These are phyloP conservation scores for Helobdella robusta DNA, from an alignment of 2,888 invertebrate species.

Conservation along the genomic window DNA sequence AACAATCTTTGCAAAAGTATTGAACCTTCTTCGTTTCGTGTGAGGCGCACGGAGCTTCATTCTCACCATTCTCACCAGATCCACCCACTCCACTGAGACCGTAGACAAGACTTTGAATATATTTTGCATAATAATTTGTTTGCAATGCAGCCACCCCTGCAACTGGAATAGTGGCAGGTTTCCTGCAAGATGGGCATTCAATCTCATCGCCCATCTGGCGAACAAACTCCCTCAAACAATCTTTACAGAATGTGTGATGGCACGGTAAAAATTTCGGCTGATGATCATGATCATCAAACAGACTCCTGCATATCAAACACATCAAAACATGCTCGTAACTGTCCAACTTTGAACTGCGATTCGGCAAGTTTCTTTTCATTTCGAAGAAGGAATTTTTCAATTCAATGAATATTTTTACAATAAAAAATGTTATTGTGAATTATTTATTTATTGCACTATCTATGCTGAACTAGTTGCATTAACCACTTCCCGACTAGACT, in stretches of 20 bases:
- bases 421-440: neutral
- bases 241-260: conserved; percentile 48
- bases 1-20: conserved; percentile 19
- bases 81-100: conserved; percentile 18
- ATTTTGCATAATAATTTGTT: conserved; percentile 37
- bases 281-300: conserved; percentile 45
- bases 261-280: conserved; percentile 48
- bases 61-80: conserved; percentile 1
- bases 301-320: conserved; percentile 47
- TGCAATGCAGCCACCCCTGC: conserved; percentile 37
- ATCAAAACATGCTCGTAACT: conserved; percentile 37
- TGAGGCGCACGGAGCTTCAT: conserved; percentile 1
- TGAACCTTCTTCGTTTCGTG: conserved; percentile 13
- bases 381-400: neutral
- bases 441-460: neutral
- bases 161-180: conserved; percentile 35
- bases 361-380: conserved; percentile 13
- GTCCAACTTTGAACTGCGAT: conserved; percentile 21
- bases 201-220: conserved; percentile 36
- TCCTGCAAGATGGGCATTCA: conserved; percentile 37
- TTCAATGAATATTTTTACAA: too few relatives aligned
- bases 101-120: conserved; percentile 36
- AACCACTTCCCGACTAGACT: neutral
- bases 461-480: neutral
- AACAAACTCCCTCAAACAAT: conserved; percentile 42